phyloP scores from a whole-genome alignment of 2,888 invertebrate species.

The Noctua pronuba region DNA sequence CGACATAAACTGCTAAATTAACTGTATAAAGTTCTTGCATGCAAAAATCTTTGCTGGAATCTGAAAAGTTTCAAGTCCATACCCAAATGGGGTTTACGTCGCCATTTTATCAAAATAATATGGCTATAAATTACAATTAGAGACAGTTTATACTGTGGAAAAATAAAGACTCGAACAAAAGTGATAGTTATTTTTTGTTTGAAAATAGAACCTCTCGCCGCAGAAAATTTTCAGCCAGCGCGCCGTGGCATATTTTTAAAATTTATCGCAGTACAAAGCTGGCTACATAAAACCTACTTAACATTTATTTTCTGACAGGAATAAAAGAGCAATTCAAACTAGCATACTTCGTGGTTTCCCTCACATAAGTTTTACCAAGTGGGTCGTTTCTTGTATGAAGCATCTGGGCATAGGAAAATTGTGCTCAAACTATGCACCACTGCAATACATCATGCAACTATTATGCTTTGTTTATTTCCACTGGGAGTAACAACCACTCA shows the following conservation, averaged over 20 bases:
- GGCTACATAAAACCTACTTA: conserved; percentile 18
- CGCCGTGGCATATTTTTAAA: not conserved
- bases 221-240: not conserved
- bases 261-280: conserved; percentile 19
- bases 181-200: not conserved
- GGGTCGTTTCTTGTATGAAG: not conserved
- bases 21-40: not conserved
- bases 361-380: conserved; percentile 1
- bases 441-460: conserved; percentile 1
- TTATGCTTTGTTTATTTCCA: conserved; percentile 16
- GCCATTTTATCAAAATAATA: not conserved
- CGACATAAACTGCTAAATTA: conserved; percentile 4
- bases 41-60: not conserved
- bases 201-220: not conserved
- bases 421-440: conserved; percentile 1
- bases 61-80: not conserved
- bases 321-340: conserved; percentile 6
- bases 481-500: conserved; percentile 1
- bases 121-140: conserved; percentile 2
- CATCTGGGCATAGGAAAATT: not conserved
- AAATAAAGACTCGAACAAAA: not conserved
- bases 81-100: not conserved
- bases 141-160: not conserved
- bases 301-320: conserved; percentile 18
- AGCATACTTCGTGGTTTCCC: not conserved